phyloP scores from a whole-genome alignment of 1,140 invertebrate genomes.

The Zelostemma sp. region DNA sequence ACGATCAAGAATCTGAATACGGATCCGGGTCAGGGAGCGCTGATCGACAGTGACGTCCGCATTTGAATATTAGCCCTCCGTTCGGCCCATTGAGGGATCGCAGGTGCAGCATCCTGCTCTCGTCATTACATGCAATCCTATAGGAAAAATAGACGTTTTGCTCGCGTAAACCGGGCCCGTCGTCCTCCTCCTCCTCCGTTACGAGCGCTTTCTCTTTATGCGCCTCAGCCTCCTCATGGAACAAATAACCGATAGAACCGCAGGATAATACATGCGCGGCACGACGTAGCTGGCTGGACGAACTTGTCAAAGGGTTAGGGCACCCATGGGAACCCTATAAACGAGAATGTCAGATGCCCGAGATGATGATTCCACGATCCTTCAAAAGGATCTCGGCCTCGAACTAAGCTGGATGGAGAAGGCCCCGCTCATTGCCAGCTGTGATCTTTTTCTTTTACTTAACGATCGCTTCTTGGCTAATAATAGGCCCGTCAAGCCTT shows the following conservation, averaged over 20 bases:
- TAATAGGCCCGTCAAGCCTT: constrained; percentile 45
- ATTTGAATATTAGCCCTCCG: constrained; percentile 49
- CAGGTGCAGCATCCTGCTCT: constrained; percentile 43
- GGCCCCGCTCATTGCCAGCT: constrained; percentile 44
- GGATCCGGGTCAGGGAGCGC: constrained; percentile 30
- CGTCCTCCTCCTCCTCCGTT: constrained; percentile 19
- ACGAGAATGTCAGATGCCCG: constrained; percentile 41
- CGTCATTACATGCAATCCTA: constrained; percentile 20
- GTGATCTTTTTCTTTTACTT: constrained; percentile 41
- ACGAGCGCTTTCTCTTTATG: constrained; percentile 34
- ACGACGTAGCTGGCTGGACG: constrained; percentile 29
- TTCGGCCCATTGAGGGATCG: constrained; percentile 39
- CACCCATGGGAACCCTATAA: constrained; percentile 48
- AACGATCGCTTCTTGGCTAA: constrained; percentile 39
- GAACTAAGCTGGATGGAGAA: constrained; percentile 29
- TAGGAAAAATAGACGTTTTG: constrained; percentile 39
- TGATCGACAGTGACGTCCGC: constrained; percentile 41
- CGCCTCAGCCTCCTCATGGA: constrained; percentile 22
- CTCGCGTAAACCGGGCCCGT: constrained; percentile 13
- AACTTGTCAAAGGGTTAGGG: constrained; percentile 50
- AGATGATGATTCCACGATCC: constrained; percentile 46
- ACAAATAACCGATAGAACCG: constrained; percentile 49
- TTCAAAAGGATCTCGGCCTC: constrained; percentile 34
- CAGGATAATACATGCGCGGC: constrained; percentile 34
- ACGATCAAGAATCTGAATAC: constrained; percentile 51